A percentile compares a stretch with the other conserved stretches of the same genome.
These are phyloP conservation scores for Passerculus sandwichensis DNA, from an alignment of 2,797 vertebrate genomes.

Conservation along the genomic window DNA sequence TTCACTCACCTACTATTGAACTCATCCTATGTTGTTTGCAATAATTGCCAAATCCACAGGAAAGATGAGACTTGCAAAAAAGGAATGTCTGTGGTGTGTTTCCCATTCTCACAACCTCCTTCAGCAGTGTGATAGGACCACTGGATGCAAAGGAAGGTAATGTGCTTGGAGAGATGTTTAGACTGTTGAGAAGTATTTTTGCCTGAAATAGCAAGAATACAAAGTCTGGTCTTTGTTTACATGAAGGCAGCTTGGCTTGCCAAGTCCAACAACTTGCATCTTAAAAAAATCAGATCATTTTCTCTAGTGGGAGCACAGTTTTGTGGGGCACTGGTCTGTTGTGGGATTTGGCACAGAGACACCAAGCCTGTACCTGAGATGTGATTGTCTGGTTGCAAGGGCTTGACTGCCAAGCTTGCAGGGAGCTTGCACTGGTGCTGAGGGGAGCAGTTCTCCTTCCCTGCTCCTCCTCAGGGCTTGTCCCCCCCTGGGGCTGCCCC, in stretches of 20 bases:
- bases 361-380: not conserved
- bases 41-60: slow-evolving; percentile 72
- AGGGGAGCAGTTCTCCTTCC: not conserved
- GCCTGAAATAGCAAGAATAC: not conserved
- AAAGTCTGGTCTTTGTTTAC: not conserved
- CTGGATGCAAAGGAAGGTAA: not conserved
- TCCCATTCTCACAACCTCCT: not conserved
- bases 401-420: not conserved
- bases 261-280: not conserved
- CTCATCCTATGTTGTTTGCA: slow-evolving; percentile 65
- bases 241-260: not conserved
- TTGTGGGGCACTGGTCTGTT: not conserved
- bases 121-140: not conserved
- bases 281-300: not conserved
- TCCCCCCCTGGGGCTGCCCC: not conserved
- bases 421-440: not conserved
- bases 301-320: not conserved
- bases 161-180: not conserved
- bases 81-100: not conserved
- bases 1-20: slow-evolving; percentile 71
- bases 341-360: not conserved
- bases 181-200: not conserved
- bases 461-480: not conserved
- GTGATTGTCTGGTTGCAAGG: not conserved
- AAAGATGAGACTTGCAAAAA: slow-evolving; percentile 57